Base-by-base conservation (phyloP, 2,888 invertebrate genomes). In the Slavum lentiscoides region DNA sequence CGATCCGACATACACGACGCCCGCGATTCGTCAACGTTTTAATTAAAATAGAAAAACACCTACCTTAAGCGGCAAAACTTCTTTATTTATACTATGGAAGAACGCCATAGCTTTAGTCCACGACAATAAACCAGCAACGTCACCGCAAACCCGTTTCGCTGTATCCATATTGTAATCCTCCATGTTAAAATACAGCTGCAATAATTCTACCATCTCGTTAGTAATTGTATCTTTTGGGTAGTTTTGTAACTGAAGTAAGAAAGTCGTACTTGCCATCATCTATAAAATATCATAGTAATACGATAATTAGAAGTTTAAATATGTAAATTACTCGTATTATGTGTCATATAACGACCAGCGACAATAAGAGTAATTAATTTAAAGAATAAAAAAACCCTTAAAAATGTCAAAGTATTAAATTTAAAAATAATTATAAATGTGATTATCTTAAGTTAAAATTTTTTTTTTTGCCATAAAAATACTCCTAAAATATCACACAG, bases 21-120 rank as follows among this genome's bases (percentile, higher is more conserved):
- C 9, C 6, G 43, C 43, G 9, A 9, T 9, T 43, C 9, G 43
- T 5, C 6, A 43, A 9, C 8, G 7, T 15, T 13, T 0, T 49
- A 13, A 49, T 53, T 37, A 37, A 66, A 55, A 58, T 8, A 30
- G 8, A n/a, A 62, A 66, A 55, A 21, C 43, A 23, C 84, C 74
- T 83, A 89, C 88, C 86, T 97, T 98, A 9, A 97, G 87, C 0
- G 97, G 97, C 74, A 97, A 87, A 0, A 98, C 98, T 89, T 98
- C 98, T 87, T 95, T 96, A 87, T 98, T 98, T 74, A 98, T 97
- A 83, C 94, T 93, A 85, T 95, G 97, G 86, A 98, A 98, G 87
- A 96, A 95, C 0, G 93, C 92, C 96, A 96, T 96, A 1, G 96
- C 96, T 87, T 95, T 95, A 0, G 97, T 97, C 98, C 98, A 98